phyloP scores from a whole-genome alignment of 2,797 vertebrate species.

The Crenuchus spilurus region DNA sequence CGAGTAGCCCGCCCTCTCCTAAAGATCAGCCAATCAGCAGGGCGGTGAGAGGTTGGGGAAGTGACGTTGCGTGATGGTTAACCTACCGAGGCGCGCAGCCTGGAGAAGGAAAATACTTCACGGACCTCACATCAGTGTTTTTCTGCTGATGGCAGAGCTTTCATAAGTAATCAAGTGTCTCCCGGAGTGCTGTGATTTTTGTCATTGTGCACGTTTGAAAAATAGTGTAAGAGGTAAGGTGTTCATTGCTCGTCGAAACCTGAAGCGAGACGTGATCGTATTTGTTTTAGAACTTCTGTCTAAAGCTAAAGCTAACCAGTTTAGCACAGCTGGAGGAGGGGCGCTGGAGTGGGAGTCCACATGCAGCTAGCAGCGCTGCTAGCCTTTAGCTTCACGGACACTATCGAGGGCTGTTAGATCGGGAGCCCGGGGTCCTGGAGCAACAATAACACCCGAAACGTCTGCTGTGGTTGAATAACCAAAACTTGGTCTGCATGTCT shows the following conservation, averaged over 20 bases:
- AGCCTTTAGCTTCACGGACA: slow-evolving; percentile 26
- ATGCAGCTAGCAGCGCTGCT: slow-evolving; percentile 46
- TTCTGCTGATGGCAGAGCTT: slow-evolving; percentile 36
- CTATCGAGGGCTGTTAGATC: background rate
- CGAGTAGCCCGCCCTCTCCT: slow-evolving; percentile 42
- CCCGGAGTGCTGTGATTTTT: background rate
- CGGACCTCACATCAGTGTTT: slow-evolving; percentile 39
- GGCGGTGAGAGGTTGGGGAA: slow-evolving; percentile 46
- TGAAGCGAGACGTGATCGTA: background rate
- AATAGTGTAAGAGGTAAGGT: slow-evolving; percentile 46
- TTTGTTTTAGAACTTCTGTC: slow-evolving; percentile 36
- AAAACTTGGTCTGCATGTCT: background rate
- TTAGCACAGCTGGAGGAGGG: slow-evolving; percentile 28
- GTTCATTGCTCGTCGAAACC: background rate
- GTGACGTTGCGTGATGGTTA: slow-evolving; percentile 48
- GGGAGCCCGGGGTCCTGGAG: background rate
- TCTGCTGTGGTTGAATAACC: background rate
- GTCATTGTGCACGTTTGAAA: slow-evolving; percentile 12
- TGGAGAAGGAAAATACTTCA: slow-evolving; percentile 39
- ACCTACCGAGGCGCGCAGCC: slow-evolving; percentile 40
- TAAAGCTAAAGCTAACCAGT: slow-evolving; percentile 47
- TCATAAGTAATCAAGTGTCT: slow-evolving; percentile 29
- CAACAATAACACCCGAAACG: no score
- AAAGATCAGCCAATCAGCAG: slow-evolving; percentile 56
- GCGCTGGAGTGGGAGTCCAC: slow-evolving; percentile 8